Base-by-base conservation (phyloP, 2,797 vertebrate genomes). In the Sebastes baramenuke region DNA sequence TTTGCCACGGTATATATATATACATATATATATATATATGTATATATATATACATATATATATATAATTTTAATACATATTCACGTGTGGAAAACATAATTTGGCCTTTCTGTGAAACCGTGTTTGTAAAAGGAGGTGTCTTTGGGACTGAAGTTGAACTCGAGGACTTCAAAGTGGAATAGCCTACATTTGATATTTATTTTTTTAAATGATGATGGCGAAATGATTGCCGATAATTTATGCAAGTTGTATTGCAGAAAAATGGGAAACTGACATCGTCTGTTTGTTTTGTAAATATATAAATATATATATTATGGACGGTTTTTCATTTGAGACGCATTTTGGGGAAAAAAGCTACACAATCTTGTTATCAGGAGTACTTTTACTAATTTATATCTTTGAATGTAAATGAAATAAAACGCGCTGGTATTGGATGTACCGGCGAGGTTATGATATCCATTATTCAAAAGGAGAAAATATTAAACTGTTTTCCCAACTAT, bases 161-260 rank as follows among this genome's bases (percentile, higher is more conserved):
- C 95, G 95, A 97, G 96, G 97, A 97, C 96, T 97, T 97, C 96
- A 95, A 97, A 97, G 97, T 97, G 97, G 95, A 97, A 97, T 86
- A 94, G 90, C 93, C 91, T 97, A 98, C 96, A 98, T 99, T 99
- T 99, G 97, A 99, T 99, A 99, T 99, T 99, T 99, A 99, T 99
- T 99, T 99, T 99, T 99, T 96, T 99, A 94, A 99, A 97, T 88
- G 91, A 97, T 93, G 97, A 97, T 93, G 97, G 96, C 97, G 88
- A 94, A 78, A 89, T 82, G 84, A 94, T 97, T 97, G 97, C 97
- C 97, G 98, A 96, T 98, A 97, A 98, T 98, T 98, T 99, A 98
- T 99, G 98, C 98, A 99, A 99, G 98, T 99, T 99, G 97, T 99
- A 99, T 99, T 99, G 98, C 98, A 99, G 85, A 97, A 85, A 85